Conservation (phyloP, 2,888 invertebrate genomes). For the Epinotia demarniana region DNA sequence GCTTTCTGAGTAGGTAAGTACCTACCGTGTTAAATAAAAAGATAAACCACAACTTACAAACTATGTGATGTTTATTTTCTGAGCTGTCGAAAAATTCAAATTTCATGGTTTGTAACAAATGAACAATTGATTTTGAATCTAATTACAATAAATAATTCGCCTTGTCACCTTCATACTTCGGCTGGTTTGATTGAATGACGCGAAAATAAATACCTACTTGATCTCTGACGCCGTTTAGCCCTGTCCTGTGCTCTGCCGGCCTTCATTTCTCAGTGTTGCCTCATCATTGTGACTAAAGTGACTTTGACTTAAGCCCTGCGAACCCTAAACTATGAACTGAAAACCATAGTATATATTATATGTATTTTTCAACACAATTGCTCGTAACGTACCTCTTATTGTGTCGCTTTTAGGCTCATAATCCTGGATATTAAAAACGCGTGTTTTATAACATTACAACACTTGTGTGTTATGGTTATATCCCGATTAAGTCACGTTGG, state of each 20-base stretch:
- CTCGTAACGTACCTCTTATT: too few species aligned
- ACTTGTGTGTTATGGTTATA: too few species aligned
- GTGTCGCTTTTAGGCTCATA: too few species aligned
- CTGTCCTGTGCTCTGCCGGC: conserved; percentile 15
- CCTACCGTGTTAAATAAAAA: conserved; percentile 1
- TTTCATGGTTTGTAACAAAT: background rate
- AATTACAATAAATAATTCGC: background rate
- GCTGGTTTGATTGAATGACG: background rate
- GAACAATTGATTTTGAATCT: background rate
- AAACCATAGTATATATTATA: background rate
- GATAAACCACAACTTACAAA: background rate
- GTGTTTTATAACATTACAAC: too few species aligned
- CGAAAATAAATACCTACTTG: background rate
- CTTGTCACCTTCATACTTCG: background rate
- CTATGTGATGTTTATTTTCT: background rate
- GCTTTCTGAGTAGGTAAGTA: background rate
- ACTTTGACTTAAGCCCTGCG: conserved; percentile 18
- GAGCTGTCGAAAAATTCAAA: background rate
- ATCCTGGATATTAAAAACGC: too few species aligned
- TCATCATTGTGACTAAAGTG: background rate
- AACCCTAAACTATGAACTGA: conserved; percentile 2
- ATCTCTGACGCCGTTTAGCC: conserved; percentile 9
- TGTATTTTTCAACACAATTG: too few species aligned
- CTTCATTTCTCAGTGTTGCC: conserved; percentile 12
- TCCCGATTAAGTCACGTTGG: too few species aligned